Percentiles rank a stretch among this genome's conserved stretches.
Evolutionary conservation across 2,888 invertebrate genomes (phyloP).

Genomic region (Mesoligia furuncula): DNA sequence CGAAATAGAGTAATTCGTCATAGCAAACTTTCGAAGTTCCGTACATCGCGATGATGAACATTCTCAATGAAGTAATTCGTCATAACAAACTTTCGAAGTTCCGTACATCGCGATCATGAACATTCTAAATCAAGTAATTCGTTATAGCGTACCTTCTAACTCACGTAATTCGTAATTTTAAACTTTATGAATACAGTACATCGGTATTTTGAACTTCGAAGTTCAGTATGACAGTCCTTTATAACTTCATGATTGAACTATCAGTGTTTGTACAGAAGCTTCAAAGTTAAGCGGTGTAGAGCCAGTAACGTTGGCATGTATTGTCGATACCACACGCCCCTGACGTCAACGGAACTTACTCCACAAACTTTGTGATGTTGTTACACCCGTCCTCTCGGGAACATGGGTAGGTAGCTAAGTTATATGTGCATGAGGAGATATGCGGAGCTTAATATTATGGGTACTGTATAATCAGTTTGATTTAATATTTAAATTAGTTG

Average conservation of each 20-base stretch:
- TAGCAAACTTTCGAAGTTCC: no score
- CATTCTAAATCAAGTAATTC: no score
- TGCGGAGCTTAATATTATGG: not conserved
- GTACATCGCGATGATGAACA: no score
- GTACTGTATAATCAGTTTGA: not conserved
- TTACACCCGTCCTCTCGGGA: constrained; percentile 1
- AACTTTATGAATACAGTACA: no score
- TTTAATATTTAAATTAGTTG: constrained; percentile 6
- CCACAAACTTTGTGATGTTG: constrained; percentile 42
- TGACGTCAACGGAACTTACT: constrained; percentile 38
- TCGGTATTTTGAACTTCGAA: no score
- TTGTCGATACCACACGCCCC: constrained; percentile 37
- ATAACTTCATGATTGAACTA: constrained; percentile 34
- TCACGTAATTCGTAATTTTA: no score
- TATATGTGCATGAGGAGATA: not conserved
- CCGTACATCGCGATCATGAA: no score
- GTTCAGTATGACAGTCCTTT: no score
- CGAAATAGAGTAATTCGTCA: no score
- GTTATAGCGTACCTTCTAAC: no score
- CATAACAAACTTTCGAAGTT: no score
- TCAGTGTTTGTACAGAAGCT: constrained; percentile 31
- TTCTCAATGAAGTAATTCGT: no score
- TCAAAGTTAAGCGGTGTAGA: constrained; percentile 35
- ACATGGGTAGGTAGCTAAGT: not conserved
- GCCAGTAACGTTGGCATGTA: constrained; percentile 27